Evolutionary conservation across 2,797 vertebrate genomes (phyloP).

Genomic region (Lepus townsendii): DNA sequence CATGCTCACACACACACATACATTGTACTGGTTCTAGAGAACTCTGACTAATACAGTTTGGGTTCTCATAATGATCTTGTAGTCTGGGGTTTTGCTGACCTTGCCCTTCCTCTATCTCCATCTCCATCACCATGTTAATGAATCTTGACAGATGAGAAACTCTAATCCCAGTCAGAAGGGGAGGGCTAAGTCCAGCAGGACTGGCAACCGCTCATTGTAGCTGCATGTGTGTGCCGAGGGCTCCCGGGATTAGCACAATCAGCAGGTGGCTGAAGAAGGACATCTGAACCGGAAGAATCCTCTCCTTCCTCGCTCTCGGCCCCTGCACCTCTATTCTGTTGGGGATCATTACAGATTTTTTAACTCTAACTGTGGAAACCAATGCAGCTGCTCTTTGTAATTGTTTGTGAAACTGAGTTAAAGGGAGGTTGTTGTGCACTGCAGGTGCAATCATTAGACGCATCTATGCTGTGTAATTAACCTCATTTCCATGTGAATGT

Average conservation of each 20-base stretch:
- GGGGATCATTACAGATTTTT: slow-evolving; percentile 81
- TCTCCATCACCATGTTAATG: slow-evolving; percentile 51
- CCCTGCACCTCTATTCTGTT: slow-evolving; percentile 78
- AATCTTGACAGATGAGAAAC: slow-evolving; percentile 55
- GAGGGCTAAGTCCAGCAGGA: no score
- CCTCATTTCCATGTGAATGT: slow-evolving; percentile 85
- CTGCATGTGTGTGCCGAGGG: background rate
- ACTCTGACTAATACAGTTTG: slow-evolving; percentile 7
- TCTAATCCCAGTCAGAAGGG: slow-evolving; percentile 56
- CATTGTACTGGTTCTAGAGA: background rate
- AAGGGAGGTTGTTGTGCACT: slow-evolving; percentile 78
- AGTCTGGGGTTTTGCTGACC: slow-evolving; percentile 11
- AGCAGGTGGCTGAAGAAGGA: slow-evolving; percentile 79
- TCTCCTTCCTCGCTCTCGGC: slow-evolving; percentile 41
- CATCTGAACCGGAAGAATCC: slow-evolving; percentile 79
- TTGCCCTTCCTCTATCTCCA: slow-evolving; percentile 52
- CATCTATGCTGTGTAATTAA: slow-evolving; percentile 77
- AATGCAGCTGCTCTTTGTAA: slow-evolving; percentile 64
- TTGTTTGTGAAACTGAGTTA: slow-evolving; percentile 83
- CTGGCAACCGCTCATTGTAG: background rate
- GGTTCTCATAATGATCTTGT: background rate
- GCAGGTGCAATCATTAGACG: slow-evolving; percentile 78
- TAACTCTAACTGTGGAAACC: slow-evolving; percentile 79
- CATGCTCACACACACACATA: background rate
- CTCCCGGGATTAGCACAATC: slow-evolving; percentile 45